Evolutionary conservation across 2,888 invertebrate species (phyloP).

Genomic region (Drosophila acutilabella): DNA sequence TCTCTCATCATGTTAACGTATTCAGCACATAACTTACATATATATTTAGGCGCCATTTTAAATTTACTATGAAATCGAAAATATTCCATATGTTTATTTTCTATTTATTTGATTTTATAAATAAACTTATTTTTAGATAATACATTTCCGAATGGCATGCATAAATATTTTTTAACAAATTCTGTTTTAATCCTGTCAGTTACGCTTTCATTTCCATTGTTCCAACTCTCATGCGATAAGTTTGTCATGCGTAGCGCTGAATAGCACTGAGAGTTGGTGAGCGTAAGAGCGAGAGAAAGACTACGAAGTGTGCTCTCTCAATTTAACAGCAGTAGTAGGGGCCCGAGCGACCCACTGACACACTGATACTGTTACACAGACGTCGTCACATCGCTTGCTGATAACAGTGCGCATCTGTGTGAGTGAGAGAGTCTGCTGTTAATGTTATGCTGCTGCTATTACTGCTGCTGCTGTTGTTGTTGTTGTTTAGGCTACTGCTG

Average conservation of each 20-base stretch:
- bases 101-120: no score
- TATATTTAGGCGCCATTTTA: constrained; percentile 29
- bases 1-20: constrained; percentile 22
- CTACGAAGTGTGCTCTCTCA: constrained; percentile 43
- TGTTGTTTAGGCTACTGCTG: constrained; percentile 26
- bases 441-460: constrained; percentile 41
- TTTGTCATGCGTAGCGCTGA: constrained; percentile 30
- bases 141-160: neutral
- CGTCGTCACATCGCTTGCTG: constrained; percentile 41
- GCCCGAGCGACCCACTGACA: constrained; percentile 75
- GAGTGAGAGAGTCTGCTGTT: constrained; percentile 45
- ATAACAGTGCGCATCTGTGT: constrained; percentile 65
- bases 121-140: neutral
- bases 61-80: neutral
- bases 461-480: constrained; percentile 49
- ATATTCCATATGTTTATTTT: neutral
- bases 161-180: neutral
- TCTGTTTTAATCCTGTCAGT: neutral
- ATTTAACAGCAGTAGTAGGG: constrained; percentile 41
- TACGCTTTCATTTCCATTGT: neutral
- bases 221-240: constrained; percentile 49
- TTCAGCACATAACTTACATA: constrained; percentile 24
- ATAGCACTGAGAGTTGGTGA: constrained; percentile 29
- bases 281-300: constrained; percentile 22
- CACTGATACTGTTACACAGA: constrained; percentile 62